Conservation (phyloP, 2,797 vertebrate genomes). For the Bradypus variegatus region DNA sequence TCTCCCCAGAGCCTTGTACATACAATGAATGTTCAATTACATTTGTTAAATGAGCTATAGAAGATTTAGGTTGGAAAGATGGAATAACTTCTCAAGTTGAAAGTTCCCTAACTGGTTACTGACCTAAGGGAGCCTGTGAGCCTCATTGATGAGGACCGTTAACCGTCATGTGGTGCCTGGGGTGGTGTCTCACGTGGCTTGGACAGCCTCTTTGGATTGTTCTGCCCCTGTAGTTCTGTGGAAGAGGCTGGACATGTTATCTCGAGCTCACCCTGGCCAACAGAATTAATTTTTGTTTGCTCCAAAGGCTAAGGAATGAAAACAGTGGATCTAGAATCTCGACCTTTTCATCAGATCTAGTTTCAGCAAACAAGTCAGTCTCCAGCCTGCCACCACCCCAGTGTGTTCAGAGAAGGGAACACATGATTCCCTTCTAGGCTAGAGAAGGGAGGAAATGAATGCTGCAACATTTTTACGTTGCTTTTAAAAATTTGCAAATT, state of each 20-base stretch:
- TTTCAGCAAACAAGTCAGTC: constrained; percentile 26
- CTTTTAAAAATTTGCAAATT: neutral
- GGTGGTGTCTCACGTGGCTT: neutral
- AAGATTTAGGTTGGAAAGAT: neutral
- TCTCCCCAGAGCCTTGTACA: neutral
- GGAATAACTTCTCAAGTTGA: neutral
- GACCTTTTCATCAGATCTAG: constrained; percentile 31
- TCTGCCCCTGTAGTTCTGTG: neutral
- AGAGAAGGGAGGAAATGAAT: constrained; percentile 2
- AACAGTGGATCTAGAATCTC: constrained; percentile 18
- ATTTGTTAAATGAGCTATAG: neutral
- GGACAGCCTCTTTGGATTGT: neutral
- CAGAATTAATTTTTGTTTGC: constrained; percentile 44
- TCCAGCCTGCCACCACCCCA: neutral
- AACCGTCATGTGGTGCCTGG: neutral
- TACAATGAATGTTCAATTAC: neutral
- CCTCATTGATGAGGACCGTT: neutral
- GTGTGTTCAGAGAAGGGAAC: too few relatives aligned
- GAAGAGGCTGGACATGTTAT: constrained; percentile 22
- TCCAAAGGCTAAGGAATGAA: constrained; percentile 23
- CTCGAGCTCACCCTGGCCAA: constrained; percentile 13
- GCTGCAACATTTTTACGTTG: neutral
- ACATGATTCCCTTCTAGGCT: neutral
- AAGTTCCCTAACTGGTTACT: neutral
- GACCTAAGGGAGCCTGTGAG: neutral